Base-by-base conservation (phyloP, 35 echinoderm and acorn worm genomes). In the Anneissia japonica region DNA sequence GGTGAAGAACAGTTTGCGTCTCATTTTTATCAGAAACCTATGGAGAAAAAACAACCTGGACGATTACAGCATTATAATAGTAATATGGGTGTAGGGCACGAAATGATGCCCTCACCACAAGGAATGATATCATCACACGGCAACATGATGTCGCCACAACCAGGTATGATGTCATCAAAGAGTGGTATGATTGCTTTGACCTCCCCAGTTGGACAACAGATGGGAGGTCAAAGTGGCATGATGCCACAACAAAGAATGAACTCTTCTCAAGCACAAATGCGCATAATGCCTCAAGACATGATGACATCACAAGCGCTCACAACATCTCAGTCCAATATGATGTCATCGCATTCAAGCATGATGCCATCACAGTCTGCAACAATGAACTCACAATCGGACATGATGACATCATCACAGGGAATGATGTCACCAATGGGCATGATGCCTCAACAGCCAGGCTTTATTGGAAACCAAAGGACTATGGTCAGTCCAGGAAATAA, bases 1-100 rank as follows among this genome's bases (percentile, higher is more conserved):
- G 96, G 96, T 31, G 96, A 99, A 81, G 96, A 99, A 75, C 96
- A 99, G 82, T 99, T 92, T 88, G 89, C 96, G 23, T 91, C 96
- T 80, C 94, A 92, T 12, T 99, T 99, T 74, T 99, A 99, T 77
- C 96, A 99, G 64, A 97, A 99, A 77, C 30, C 91, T 31, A 33
- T 84, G 32, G 86, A 21, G 35, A 97, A 99, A 46, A 89, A 99
- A 74, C 74, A 40, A 39, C 35, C 74, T 35, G 87, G 72, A 83
- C 81, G 89, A 51, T 85, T 85, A 80, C 87, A 91, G 93, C 85
- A 92, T 88, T 96, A 89, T 92, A 90, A 90, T 34, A 84, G 88
- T 33, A 82, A 83, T 34, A 89, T 89, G 10, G 84, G 76, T 41
- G 39, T 56, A 32, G 93, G 94, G 76, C 94, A 91, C 86, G 89